Base-by-base conservation (phyloP, 2,888 invertebrate species). In the Callimorpha dominula region DNA sequence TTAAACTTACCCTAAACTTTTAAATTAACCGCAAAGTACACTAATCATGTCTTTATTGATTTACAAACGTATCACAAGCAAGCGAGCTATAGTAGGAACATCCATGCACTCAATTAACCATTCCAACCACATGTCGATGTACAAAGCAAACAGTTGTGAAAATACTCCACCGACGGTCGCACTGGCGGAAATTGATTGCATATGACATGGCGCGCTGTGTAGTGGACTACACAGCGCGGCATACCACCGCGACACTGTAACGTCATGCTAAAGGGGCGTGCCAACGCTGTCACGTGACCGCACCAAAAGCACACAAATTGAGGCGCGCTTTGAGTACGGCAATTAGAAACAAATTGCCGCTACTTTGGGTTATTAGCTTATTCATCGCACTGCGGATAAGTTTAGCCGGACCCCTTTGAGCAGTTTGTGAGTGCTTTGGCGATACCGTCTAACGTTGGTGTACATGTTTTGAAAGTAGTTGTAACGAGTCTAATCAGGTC, bases 311-410 rank as follows among this genome's bases (percentile, higher is more conserved):
- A 78, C 73, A 72, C 76, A 70, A 76, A 81, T 77, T 80, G 42
- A 65, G 66, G 46, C 73, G 75, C 79, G 77, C 57, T 70, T 54
- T 73, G 78, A 74, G 78, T 79, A 77, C 63, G 69, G 76, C 88
- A 87, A 88, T 87, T 88, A 87, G 80, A 79, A 75, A 70, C 78
- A 65, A 82, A 82, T 84, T 77, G 75, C 73, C 65, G 67, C 64
- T 78, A 77, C 65, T 79, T 80, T 74, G 68, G 42, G 63, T 77
- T 63, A 77, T 74, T 76, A 80, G 74, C 65, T 73, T 57, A 76
- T 78, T 76, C 50, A 46, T 31, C 31, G 68, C 68, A 43, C 20
- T 65, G 17, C n/a, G 60, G 63, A 62, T 68, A 71, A 12, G 65
- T 17, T 57, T 14, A 60, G 60, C 14, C 7, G 14, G 31, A 60